Conservation (phyloP, 2,113 vertebrate genomes). For the Strigops habroptila region DNA sequence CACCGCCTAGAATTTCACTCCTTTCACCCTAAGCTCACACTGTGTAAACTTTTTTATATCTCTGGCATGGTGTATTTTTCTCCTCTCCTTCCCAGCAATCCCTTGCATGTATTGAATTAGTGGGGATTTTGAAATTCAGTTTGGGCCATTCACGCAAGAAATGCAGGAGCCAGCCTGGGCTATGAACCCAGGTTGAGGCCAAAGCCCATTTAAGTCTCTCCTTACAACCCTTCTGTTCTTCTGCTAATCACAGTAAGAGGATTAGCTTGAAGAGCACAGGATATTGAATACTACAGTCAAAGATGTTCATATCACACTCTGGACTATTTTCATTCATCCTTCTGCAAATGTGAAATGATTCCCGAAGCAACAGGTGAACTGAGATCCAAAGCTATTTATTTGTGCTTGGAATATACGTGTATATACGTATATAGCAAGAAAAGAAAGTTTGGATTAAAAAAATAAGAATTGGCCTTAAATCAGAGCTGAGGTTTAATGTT, state of each 20-base stretch:
- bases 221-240: slow-evolving; percentile 48
- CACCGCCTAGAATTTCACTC: not conserved
- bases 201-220: slow-evolving; percentile 36
- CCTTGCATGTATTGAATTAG: not conserved
- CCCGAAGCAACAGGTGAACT: not conserved
- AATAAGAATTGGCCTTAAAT: not conserved
- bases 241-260: slow-evolving; percentile 52
- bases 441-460: not conserved
- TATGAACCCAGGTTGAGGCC: slow-evolving; percentile 22
- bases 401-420: not conserved
- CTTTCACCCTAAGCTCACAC: accelerated
- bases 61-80: not conserved
- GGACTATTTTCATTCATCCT: not conserved
- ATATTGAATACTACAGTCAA: not conserved
- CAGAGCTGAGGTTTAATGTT: not conserved
- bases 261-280: not conserved
- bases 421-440: not conserved
- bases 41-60: not conserved
- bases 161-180: not conserved
- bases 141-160: not conserved
- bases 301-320: not conserved
- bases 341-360: not conserved
- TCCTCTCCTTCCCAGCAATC: not conserved
- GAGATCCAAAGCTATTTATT: not conserved
- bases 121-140: not conserved